Conservation (phyloP, 2,113 vertebrate species). For the Himantopus leucocephalus region DNA sequence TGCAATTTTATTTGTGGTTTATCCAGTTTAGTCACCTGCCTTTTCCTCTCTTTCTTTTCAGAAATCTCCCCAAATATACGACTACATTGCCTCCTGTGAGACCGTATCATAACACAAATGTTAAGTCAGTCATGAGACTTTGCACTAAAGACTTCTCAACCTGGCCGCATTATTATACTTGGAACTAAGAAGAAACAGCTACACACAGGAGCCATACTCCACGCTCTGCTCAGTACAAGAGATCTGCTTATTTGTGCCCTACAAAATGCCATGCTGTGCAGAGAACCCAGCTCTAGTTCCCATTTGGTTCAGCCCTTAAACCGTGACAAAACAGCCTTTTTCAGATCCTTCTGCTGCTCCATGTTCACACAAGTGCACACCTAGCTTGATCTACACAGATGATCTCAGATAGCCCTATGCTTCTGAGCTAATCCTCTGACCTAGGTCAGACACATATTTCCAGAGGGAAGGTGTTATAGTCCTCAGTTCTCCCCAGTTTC, state of each 20-base stretch:
- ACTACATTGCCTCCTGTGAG: neutral
- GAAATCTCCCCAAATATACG: neutral
- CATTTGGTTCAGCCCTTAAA: neutral
- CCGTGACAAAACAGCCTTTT: neutral
- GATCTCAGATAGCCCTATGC: neutral
- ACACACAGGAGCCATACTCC: neutral
- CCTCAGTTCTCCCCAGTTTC: neutral
- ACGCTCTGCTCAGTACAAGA: neutral
- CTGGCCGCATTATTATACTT: neutral
- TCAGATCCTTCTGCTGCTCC: neutral
- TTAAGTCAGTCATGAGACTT: neutral
- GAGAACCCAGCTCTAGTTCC: neutral
- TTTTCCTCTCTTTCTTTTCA: neutral
- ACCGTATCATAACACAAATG: neutral
- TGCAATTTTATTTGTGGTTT: neutral
- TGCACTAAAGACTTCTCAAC: neutral
- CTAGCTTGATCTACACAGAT: neutral
- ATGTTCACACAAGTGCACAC: neutral
- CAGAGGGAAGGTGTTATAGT: neutral
- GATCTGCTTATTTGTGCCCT: neutral
- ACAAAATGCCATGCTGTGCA: neutral
- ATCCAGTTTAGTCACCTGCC: neutral
- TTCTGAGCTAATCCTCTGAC: neutral
- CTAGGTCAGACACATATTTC: neutral
- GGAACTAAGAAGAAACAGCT: neutral